Evolutionary conservation across 2,113 vertebrate genomes (phyloP).

Genomic region (Rhombomys opimus): DNA sequence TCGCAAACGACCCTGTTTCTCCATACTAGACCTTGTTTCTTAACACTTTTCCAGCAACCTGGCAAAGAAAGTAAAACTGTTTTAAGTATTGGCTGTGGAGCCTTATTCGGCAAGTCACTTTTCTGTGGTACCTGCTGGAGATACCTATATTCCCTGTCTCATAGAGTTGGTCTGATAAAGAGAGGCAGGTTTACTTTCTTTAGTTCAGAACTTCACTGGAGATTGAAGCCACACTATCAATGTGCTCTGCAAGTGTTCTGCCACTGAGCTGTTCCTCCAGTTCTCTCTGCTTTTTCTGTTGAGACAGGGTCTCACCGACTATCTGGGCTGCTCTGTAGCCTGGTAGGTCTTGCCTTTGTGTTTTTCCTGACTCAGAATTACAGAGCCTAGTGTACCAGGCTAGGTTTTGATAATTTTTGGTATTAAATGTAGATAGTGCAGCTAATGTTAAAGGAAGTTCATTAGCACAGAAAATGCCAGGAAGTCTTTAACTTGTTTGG

Average conservation of each 20-base stretch:
- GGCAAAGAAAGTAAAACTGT: neutral
- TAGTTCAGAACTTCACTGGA: neutral
- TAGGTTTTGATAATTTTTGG: neutral
- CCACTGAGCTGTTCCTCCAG: neutral
- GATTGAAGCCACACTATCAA: neutral
- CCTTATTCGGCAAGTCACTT: neutral
- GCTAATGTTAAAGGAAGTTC: constrained; percentile 16
- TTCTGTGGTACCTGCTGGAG: neutral
- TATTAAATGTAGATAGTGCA: neutral
- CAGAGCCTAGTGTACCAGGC: neutral
- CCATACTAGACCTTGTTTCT: neutral
- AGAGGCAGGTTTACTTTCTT: neutral
- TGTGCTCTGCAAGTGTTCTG: neutral
- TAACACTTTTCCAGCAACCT: neutral
- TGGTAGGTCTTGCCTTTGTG: neutral
- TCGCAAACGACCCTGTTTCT: neutral
- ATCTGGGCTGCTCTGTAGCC: neutral
- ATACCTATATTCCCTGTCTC: neutral
- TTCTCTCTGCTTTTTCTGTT: neutral
- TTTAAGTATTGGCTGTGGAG: neutral
- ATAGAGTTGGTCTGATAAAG: neutral
- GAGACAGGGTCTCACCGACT: neutral
- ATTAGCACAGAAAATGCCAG: constrained; percentile 7
- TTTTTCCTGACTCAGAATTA: neutral
- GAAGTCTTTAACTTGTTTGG: neutral